Evolutionary conservation across 2,888 invertebrate genomes (phyloP).

Genomic region (Tyria jacobaeae): DNA sequence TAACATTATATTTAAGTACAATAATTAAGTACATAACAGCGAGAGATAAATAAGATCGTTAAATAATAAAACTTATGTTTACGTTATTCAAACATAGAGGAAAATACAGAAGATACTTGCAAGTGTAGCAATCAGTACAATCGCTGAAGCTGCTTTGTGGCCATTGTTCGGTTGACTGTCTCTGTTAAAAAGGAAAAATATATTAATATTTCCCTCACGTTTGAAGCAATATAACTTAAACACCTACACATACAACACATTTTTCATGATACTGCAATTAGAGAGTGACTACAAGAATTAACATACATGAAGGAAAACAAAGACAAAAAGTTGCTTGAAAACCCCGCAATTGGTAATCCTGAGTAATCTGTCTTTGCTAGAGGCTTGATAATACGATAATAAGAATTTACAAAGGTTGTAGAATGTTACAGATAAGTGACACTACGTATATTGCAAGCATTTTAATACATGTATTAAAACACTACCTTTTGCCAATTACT

Average conservation of each 20-base stretch:
- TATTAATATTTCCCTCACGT: background rate
- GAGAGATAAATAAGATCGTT: background rate
- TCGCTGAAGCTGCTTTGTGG: background rate
- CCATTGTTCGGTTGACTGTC: background rate
- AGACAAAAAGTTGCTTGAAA: background rate
- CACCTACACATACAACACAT: background rate
- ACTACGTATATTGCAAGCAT: background rate
- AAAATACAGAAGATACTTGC: background rate
- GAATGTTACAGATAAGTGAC: background rate
- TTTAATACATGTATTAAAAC: too few species aligned
- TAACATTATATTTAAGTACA: background rate
- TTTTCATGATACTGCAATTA: background rate
- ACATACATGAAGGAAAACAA: background rate
- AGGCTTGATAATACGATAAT: background rate
- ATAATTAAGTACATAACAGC: background rate
- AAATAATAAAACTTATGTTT: background rate
- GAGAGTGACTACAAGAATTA: background rate
- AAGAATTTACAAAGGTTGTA: background rate
- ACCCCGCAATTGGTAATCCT: background rate
- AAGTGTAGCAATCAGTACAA: background rate
- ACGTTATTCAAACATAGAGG: background rate
- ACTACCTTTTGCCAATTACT: too few species aligned
- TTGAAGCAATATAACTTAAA: background rate
- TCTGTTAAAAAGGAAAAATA: conserved; percentile 3
- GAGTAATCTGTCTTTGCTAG: background rate